These are phyloP conservation scores for Gobiocypris rarus DNA, from an alignment of 2,113 vertebrate genomes.

Conservation along the genomic window DNA sequence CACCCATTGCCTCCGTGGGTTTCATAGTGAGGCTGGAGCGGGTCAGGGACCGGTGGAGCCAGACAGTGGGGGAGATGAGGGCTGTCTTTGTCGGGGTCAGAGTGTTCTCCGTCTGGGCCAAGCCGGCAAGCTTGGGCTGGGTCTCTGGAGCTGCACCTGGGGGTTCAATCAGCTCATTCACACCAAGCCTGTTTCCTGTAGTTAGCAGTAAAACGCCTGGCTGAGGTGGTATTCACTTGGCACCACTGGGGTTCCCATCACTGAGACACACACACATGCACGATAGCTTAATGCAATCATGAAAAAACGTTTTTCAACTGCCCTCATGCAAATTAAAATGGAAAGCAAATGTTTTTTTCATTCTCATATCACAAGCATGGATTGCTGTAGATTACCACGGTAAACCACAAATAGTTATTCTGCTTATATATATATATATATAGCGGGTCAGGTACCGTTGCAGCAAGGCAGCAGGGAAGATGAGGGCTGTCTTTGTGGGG, in stretches of 20 bases:
- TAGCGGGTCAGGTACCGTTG: too few relatives aligned
- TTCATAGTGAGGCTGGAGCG: conserved; percentile 73
- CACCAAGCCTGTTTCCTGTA: conserved; percentile 73
- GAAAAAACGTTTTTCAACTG: background rate
- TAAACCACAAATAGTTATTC: background rate
- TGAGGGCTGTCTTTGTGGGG: too few relatives aligned
- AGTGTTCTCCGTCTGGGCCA: conserved; percentile 75
- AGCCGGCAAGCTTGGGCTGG: conserved; percentile 65
- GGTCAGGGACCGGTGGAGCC: conserved; percentile 73
- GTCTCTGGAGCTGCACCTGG: conserved; percentile 75
- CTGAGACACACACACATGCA: conserved; percentile 4
- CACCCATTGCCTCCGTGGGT: conserved; percentile 64
- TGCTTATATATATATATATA: background rate
- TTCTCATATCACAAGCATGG: background rate
- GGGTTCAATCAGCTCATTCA: conserved; percentile 75
- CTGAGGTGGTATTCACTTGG: conserved; percentile 34
- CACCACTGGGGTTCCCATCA: background rate
- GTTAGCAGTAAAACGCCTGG: conserved; percentile 53
- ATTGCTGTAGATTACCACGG: background rate
- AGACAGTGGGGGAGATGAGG: conserved; percentile 71
- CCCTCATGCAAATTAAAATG: background rate
- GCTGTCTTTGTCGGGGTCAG: conserved; percentile 76
- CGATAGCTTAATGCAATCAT: background rate
- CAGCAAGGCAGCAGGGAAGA: too few relatives aligned
- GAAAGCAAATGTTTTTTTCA: background rate